Evolutionary conservation across 1,140 invertebrate species (phyloP).

Genomic region (Littorina saxatilis): DNA sequence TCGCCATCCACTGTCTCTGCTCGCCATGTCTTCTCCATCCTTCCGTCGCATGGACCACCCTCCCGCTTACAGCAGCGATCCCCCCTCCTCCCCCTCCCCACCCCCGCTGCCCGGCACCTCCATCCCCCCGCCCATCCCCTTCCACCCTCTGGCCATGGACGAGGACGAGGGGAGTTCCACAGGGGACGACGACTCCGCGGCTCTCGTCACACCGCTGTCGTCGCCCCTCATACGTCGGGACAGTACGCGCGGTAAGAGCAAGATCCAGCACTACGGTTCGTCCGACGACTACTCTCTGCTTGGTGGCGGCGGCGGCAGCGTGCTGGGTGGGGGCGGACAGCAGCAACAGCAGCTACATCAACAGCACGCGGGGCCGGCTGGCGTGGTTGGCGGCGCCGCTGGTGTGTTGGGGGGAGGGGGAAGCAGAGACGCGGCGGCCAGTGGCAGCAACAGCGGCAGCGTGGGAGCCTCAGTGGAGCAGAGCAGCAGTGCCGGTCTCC

Average conservation of each 20-base stretch:
- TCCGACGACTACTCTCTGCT: neutral
- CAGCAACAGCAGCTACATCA: no score
- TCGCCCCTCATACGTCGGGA: constrained; percentile 36
- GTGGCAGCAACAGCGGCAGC: constrained; percentile 17
- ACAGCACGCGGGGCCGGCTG: neutral
- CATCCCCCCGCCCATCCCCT: constrained; percentile 8
- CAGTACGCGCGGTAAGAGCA: neutral
- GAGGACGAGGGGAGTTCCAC: constrained; percentile 44
- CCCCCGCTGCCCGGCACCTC: neutral
- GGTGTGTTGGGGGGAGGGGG: constrained; percentile 70
- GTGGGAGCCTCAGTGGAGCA: constrained; percentile 45
- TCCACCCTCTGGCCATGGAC: constrained; percentile 36
- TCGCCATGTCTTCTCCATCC: neutral
- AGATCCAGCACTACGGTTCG: neutral
- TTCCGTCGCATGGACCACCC: neutral
- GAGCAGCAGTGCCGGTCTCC: no score
- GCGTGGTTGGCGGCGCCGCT: neutral
- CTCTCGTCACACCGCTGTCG: constrained; percentile 41
- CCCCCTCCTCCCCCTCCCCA: neutral
- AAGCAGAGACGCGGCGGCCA: constrained; percentile 53
- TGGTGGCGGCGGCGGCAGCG: constrained; percentile 11
- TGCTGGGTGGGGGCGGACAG: neutral
- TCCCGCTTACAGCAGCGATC: constrained; percentile 13
- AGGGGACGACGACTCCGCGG: constrained; percentile 41
- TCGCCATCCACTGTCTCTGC: neutral